Base-by-base conservation (phyloP, 1,140 invertebrate species). In the Scaptodrosophila lebanonensis region DNA sequence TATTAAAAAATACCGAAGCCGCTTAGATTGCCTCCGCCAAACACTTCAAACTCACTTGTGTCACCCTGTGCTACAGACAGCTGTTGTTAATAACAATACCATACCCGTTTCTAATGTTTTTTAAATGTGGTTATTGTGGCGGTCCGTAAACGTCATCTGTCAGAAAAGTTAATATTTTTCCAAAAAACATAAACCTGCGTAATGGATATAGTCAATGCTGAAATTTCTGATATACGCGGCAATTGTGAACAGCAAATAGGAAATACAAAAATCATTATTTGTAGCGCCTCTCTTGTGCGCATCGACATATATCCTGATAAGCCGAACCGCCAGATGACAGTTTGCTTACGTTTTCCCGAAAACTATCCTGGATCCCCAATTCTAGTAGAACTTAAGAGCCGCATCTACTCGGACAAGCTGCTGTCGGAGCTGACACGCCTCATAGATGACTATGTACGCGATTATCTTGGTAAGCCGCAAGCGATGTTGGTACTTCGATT, bases 311-410 rank as follows among this genome's bases (percentile, higher is more conserved):
- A 88, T 66, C 61, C 76, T 2, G 52, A 84, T 6, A 91, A 90
- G 36, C 84, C 88, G 27, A 90, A 90, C 60, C 93, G 93, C 65
- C 88, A 90, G 43, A 76, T 94, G 30, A 88, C 90, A 8, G 88
- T 89, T 33, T 92, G 91, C 63, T 88, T 93, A 13, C 91, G 93
- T 67, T 94, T 94, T 84, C 89, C 92, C 2, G 60, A 87, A 5
- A 85, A 89, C 25, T 71, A 76, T 27, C 94, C 94, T 83, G 54
- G 76, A 4, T 62, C 73, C 0, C 84, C 88, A 1, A 65, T 94
- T 1, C 75, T 94, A 8, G 85, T 93, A n/a, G 93, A 94, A 87
- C 83, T 95, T 0, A 94, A 93, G 71, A 93, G 92, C 64, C 93
- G 92, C 86, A 90, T 90, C 27, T 83, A 94, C 3, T 90, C 91